phyloP scores from a whole-genome alignment of 2,888 invertebrate genomes.

The Tetanocera ferruginea region DNA sequence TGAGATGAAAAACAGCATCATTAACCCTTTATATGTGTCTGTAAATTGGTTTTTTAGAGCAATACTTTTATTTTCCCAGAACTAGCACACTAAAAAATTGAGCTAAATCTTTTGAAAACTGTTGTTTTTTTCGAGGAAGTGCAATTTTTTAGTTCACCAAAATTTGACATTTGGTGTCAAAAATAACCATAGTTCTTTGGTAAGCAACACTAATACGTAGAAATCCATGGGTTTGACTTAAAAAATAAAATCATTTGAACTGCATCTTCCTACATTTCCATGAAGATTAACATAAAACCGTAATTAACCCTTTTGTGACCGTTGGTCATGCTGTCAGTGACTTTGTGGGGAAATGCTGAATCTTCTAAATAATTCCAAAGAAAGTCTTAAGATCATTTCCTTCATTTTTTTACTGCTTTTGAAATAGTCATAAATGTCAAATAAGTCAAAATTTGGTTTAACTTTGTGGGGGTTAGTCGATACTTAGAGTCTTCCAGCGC shows the following conservation, averaged over 20 bases:
- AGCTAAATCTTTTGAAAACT: not conserved
- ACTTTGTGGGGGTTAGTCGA: constrained; percentile 29
- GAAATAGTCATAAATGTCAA: constrained; percentile 47
- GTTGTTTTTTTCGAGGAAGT: not conserved
- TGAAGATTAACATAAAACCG: constrained; percentile 12
- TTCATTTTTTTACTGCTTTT: not conserved
- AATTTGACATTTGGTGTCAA: constrained; percentile 25
- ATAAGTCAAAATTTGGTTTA: constrained; percentile 53
- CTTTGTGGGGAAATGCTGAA: constrained; percentile 24
- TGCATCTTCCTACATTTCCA: not conserved
- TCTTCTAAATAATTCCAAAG: not conserved
- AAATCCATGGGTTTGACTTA: not conserved
- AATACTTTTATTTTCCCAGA: not conserved
- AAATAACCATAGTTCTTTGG: not conserved
- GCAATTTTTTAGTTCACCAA: not conserved
- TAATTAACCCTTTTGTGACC: constrained; percentile 29
- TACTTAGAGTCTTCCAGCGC: not conserved
- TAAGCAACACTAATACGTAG: not conserved
- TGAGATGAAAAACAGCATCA: not conserved
- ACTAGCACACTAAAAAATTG: not conserved
- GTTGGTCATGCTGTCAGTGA: constrained; percentile 31
- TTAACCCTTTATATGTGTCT: not conserved
- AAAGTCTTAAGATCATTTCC: not conserved
- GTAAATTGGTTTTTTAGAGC: not conserved
- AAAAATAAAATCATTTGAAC: too few species aligned